These are phyloP conservation scores for Anoura caudifer DNA, from an alignment of 2,113 vertebrate species.

Conservation along the genomic window DNA sequence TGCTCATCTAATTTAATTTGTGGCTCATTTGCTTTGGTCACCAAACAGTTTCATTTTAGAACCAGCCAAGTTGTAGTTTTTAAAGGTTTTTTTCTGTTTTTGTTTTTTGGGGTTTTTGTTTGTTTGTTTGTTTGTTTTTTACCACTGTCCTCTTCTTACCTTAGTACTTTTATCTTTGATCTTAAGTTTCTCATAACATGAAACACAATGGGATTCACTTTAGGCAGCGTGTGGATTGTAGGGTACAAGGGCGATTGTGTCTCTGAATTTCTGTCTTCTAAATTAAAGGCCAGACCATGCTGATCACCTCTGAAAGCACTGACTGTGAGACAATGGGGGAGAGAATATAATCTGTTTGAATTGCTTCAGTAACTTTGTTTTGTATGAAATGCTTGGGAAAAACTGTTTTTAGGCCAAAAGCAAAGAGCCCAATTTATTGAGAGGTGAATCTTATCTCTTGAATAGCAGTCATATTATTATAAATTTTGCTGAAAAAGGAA, in stretches of 20 bases:
- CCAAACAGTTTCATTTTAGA: not conserved
- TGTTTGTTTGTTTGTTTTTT: not conserved
- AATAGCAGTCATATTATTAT: slow-evolving; percentile 12
- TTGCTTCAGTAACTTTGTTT: slow-evolving; percentile 1
- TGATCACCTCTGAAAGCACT: not conserved
- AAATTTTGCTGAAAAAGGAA: slow-evolving; percentile 50
- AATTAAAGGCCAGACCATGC: not conserved
- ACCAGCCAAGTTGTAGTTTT: not conserved
- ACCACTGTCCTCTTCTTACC: not conserved
- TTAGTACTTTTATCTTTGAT: not conserved
- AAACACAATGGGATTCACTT: not conserved
- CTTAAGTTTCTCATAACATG: not conserved
- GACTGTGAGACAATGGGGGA: not conserved
- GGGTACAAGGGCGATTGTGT: not conserved
- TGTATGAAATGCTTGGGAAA: not conserved
- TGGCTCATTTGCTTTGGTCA: not conserved
- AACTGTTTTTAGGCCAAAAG: slow-evolving; percentile 33
- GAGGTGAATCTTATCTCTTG: slow-evolving; percentile 10
- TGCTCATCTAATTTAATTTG: not conserved
- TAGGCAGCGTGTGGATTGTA: not conserved
- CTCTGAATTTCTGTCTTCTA: not conserved
- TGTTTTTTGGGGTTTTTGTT: too few species aligned
- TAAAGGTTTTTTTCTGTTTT: not conserved
- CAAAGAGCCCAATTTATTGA: slow-evolving; percentile 5
- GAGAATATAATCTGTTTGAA: not conserved